phyloP scores from a whole-genome alignment of 2,888 invertebrate genomes.

The Lasius fuliginosus region DNA sequence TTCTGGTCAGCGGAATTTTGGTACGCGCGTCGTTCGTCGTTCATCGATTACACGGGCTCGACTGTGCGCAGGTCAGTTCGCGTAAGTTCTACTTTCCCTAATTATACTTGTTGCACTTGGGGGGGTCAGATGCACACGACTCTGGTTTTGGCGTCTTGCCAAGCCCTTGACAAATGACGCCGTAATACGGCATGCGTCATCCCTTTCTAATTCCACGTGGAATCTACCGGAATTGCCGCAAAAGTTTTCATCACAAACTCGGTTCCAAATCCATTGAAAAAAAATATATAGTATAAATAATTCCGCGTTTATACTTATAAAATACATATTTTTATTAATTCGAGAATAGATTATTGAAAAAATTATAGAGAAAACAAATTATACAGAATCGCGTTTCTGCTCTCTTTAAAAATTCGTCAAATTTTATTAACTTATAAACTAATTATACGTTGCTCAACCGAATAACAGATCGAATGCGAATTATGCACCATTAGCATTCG shows the following conservation, averaged over 20 bases:
- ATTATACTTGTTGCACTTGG: conserved; percentile 81
- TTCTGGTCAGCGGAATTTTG: conserved; percentile 64
- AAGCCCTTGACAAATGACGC: conserved; percentile 74
- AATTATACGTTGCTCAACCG: neutral
- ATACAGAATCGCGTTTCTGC: neutral
- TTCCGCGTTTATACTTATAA: neutral
- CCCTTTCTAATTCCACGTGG: conserved; percentile 24
- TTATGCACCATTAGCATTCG: neutral
- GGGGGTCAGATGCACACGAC: conserved; percentile 69
- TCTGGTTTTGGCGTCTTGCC: conserved; percentile 73
- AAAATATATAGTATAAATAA: neutral
- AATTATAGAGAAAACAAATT: neutral
- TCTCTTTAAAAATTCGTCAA: neutral
- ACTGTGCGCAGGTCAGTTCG: conserved; percentile 74
- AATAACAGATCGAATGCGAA: neutral
- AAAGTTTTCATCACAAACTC: neutral
- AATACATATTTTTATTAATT: neutral
- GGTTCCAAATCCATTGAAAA: neutral
- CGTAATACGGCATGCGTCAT: conserved; percentile 47
- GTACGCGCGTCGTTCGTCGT: conserved; percentile 28
- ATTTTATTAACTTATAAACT: neutral
- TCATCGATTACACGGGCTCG: conserved; percentile 67
- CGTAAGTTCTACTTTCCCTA: conserved; percentile 76
- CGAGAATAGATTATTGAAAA: neutral
- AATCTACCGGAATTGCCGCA: conserved; percentile 2